Base-by-base conservation (phyloP, 2,888 invertebrate genomes). In the Belgica antarctica region DNA sequence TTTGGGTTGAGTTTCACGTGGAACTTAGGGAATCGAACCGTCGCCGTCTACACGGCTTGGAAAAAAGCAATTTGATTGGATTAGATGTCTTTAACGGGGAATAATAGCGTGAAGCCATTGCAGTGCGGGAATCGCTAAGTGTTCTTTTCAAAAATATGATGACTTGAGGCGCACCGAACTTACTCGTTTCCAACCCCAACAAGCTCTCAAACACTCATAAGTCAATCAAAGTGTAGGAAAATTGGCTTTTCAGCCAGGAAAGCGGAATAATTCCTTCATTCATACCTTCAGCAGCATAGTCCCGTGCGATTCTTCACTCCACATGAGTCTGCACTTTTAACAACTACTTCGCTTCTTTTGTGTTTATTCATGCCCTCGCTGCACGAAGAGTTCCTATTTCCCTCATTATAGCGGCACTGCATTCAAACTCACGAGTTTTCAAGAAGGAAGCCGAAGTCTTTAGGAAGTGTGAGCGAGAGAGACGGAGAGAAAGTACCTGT, bases 401-500 rank as follows among this genome's bases (percentile, higher is more conserved):
- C 52, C 52, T 52, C 52, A 52, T 52, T 52, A 52, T 52, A 22
- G 19, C 22, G 12, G 4, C 52, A 17, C 52, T 52, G 52, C 52
- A 52, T 52, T 52, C 52, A 52, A 52, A 52, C 12, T 17, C 46
- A n/a, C n/a, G n/a, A n/a, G n/a, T n/a, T n/a, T n/a, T n/a, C n/a
- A n/a, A n/a, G 46, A n/a, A 34, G 34, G 41, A 52, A 52, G 22
- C 4, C 22, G 52, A 52, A 7, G 41, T 4, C 3, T 41, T 31
- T 4, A 31, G 31, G 41, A 15, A 41, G 41, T n/a, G 10, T n/a
- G 41, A 5, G 22, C 52, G 52, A 68, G 19, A 12, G 66, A 24
- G 7, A 36, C 10, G 5, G 47, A 7, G 36, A 28, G 24, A 34
- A 68, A 68, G 47, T 68, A 68, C 68, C 68, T 68, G 68, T 68